A percentile compares a stretch with the other conserved stretches of the same genome.
phyloP scores from a whole-genome alignment of 2,113 vertebrate species.

The Ictidomys tridecemlineatus region DNA sequence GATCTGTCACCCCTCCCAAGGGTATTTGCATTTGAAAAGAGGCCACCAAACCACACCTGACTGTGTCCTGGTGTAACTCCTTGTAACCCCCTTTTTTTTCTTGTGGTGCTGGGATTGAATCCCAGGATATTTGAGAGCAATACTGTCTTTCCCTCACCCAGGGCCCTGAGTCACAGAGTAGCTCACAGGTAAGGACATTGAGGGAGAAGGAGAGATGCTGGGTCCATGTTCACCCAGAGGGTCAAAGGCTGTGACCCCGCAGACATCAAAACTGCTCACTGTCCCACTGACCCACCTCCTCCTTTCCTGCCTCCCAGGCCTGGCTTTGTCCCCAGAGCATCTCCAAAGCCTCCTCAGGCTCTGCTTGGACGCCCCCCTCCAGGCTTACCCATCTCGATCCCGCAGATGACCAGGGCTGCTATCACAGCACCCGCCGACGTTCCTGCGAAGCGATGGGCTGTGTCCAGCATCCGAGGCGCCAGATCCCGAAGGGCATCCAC shows the following conservation, averaged over 20 bases:
- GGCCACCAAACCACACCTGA: background rate
- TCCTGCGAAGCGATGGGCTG: conserved; percentile 87
- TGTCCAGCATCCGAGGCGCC: conserved; percentile 86
- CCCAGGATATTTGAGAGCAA: too few relatives aligned
- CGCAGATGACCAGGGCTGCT: conserved; percentile 89
- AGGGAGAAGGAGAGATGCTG: background rate
- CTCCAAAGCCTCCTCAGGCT: background rate
- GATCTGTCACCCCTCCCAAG: too few relatives aligned
- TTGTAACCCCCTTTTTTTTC: too few relatives aligned
- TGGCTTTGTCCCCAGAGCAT: background rate
- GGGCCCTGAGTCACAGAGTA: background rate
- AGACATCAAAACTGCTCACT: background rate
- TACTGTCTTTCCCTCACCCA: background rate
- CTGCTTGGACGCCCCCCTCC: background rate
- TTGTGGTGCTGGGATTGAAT: too few relatives aligned
- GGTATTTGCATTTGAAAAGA: background rate
- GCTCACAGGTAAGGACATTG: too few relatives aligned
- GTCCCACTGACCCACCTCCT: background rate
- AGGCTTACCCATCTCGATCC: conserved; percentile 88
- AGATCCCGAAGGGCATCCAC: conserved; percentile 88
- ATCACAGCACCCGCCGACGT: conserved; percentile 90
- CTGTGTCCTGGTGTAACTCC: too few relatives aligned
- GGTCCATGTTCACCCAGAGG: background rate
- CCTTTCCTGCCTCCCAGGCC: background rate
- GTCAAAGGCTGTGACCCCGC: background rate